A percentile compares a stretch with the other conserved stretches of the same genome.
Evolutionary conservation across 64 coral and sea anemone genomes (phyloP).

Genomic region (Orbicella faveolata): DNA sequence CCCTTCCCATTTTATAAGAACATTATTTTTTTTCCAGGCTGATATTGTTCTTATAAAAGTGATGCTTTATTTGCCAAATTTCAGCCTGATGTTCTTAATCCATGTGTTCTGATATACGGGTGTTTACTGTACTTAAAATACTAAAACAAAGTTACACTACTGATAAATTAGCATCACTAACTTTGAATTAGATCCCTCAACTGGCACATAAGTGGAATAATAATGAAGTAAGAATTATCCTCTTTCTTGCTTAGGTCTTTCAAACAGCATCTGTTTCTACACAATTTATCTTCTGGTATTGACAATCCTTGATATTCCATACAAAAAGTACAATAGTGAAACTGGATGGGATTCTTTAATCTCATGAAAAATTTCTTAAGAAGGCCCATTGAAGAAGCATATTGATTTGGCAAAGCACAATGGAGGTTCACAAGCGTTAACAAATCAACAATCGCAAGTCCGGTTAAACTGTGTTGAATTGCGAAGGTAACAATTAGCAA

Average conservation of each 20-base stretch:
- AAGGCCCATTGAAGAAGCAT: slow-evolving; percentile 45
- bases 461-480: slow-evolving; percentile 50
- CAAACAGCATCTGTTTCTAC: slow-evolving; percentile 57
- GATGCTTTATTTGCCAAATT: too few species aligned
- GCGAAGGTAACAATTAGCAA: slow-evolving; percentile 44
- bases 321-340: slow-evolving; percentile 71
- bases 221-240: slow-evolving; percentile 60
- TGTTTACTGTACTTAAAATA: too few species aligned
- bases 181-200: slow-evolving; percentile 50
- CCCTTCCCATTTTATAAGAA: too few species aligned
- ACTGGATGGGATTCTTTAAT: slow-evolving; percentile 55
- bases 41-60: too few species aligned
- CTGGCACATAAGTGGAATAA: slow-evolving; percentile 62
- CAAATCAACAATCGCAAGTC: slow-evolving; percentile 54
- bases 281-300: slow-evolving; percentile 25
- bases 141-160: too few species aligned
- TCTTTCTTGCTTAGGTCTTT: slow-evolving; percentile 53
- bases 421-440: slow-evolving; percentile 47
- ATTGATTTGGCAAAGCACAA: slow-evolving; percentile 57
- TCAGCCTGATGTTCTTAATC: too few species aligned
- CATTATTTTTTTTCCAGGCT: too few species aligned
- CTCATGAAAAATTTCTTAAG: slow-evolving; percentile 56
- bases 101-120: too few species aligned
- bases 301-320: slow-evolving; percentile 68
- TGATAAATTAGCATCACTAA: slow-evolving; percentile 17